phyloP scores from a whole-genome alignment of 2,113 vertebrate species.

The Propithecus coquereli region DNA sequence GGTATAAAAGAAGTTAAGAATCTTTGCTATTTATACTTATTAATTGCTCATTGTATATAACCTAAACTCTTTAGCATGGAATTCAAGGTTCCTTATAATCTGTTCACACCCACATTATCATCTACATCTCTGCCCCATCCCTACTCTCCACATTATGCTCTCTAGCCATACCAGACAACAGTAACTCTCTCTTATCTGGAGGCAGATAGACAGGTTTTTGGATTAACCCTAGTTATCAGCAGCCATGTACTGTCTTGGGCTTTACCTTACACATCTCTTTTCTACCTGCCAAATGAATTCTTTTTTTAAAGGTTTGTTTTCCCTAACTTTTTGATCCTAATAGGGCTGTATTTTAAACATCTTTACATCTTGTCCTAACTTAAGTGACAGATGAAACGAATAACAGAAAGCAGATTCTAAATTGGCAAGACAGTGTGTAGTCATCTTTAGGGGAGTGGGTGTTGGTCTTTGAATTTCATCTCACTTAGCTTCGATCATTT shows the following conservation, averaged over 20 bases:
- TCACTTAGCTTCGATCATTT: neutral
- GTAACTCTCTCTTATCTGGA: conserved; percentile 28
- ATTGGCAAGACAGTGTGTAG: neutral
- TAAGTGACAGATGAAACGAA: neutral
- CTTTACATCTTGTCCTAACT: conserved; percentile 21
- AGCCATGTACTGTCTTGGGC: neutral
- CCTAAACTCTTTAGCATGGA: conserved; percentile 29
- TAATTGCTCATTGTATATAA: conserved; percentile 2
- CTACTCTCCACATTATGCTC: neutral
- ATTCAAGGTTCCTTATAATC: conserved; percentile 29
- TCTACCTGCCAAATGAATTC: neutral
- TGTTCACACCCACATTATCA: conserved; percentile 46
- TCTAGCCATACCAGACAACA: neutral
- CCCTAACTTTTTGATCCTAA: neutral
- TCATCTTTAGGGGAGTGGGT: neutral
- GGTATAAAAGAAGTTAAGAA: conserved; percentile 8
- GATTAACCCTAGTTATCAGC: conserved; percentile 38
- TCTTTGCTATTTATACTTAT: neutral
- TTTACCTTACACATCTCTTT: neutral
- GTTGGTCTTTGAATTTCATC: neutral
- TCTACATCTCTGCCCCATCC: conserved; percentile 27
- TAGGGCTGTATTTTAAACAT: neutral
- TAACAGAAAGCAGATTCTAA: conserved; percentile 3
- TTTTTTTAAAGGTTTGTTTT: conserved; percentile 10
- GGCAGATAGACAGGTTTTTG: conserved; percentile 49